A percentile compares a stretch with the other conserved stretches of the same genome.
phyloP scores from a whole-genome alignment of 2,888 invertebrate genomes.

The Athalia cordata region DNA sequence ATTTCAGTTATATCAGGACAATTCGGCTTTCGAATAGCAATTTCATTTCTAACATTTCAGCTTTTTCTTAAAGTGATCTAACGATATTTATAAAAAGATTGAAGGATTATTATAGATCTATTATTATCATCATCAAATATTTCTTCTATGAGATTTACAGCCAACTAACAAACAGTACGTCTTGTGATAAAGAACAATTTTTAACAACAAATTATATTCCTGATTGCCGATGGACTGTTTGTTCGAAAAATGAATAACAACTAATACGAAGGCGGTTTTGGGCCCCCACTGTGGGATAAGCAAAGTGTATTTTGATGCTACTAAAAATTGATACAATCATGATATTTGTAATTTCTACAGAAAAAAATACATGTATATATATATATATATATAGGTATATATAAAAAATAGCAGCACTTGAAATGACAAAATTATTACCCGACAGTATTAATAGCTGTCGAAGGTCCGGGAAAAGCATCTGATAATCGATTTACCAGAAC shows the following conservation, averaged over 20 bases:
- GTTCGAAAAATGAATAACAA: background rate
- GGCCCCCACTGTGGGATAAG: background rate
- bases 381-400: background rate
- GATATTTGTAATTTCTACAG: background rate
- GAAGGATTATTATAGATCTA: constrained; percentile 7
- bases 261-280: background rate
- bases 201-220: background rate
- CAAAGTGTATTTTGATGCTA: background rate
- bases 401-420: too few relatives aligned
- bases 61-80: constrained; percentile 9
- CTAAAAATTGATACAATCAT: background rate
- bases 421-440: too few relatives aligned
- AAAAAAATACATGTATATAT: background rate
- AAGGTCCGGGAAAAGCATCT: too few relatives aligned
- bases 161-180: constrained; percentile 12
- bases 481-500: too few relatives aligned
- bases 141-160: background rate
- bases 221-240: background rate
- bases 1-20: constrained; percentile 3
- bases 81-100: constrained; percentile 19
- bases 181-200: background rate
- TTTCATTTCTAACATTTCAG: background rate
- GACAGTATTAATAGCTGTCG: too few relatives aligned
- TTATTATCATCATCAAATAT: constrained; percentile 3
- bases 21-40: constrained; percentile 3